Conservation (phyloP, 1,140 invertebrate species). For the Euwallacea similis region DNA sequence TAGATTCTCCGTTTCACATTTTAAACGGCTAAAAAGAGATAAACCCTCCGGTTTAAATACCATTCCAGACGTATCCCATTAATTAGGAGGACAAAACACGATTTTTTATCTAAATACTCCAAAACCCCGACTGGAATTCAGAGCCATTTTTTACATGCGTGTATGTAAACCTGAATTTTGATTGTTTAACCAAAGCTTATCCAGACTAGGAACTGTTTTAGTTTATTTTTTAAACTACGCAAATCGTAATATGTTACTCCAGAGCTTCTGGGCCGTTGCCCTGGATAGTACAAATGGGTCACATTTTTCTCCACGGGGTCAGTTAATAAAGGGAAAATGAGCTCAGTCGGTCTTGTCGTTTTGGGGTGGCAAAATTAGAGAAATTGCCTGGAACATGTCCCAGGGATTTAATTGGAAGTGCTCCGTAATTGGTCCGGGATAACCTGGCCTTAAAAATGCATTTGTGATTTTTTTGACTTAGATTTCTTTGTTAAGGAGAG, state of each 20-base stretch:
- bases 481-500: too few species aligned
- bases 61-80: not conserved
- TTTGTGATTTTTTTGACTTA: too few species aligned
- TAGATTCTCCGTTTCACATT: not conserved
- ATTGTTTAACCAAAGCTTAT: not conserved
- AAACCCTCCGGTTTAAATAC: not conserved
- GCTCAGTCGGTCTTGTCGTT: constrained; percentile 16
- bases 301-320: constrained; percentile 23
- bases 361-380: constrained; percentile 12
- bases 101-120: not conserved
- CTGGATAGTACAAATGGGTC: constrained; percentile 14
- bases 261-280: not conserved
- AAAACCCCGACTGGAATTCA: not conserved
- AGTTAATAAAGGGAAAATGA: constrained; percentile 31
- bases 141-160: not conserved
- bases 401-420: constrained; percentile 16
- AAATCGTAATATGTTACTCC: too few species aligned
- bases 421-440: not conserved
- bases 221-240: too few species aligned
- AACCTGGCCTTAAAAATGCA: too few species aligned
- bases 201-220: not conserved
- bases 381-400: constrained; percentile 12
- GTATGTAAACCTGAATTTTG: not conserved
- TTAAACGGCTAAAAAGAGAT: constrained; percentile 6
- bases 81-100: not conserved